These are phyloP conservation scores for Sebastes dallii DNA, from an alignment of 2,797 vertebrate species.

Conservation along the genomic window DNA sequence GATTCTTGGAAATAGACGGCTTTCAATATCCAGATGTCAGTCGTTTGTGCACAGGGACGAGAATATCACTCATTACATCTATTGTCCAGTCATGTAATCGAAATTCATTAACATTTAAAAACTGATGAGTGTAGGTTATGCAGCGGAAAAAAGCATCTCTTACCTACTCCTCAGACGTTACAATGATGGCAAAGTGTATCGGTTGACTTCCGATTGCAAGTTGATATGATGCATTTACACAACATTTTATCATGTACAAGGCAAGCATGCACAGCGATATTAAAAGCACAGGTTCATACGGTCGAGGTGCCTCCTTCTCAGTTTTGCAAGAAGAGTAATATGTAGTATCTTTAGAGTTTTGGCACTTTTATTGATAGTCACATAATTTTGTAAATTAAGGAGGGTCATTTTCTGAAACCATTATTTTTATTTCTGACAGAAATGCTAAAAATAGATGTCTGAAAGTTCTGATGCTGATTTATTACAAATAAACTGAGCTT, in stretches of 20 bases:
- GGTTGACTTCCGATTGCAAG: neutral
- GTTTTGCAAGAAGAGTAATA: neutral
- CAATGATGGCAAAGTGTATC: neutral
- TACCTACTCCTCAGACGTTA: neutral
- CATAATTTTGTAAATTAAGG: neutral
- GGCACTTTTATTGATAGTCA: neutral
- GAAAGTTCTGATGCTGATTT: neutral
- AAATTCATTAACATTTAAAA: constrained; percentile 71
- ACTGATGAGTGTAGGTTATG: constrained; percentile 31
- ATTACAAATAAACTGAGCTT: neutral
- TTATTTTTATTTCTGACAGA: neutral
- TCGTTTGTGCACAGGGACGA: constrained; percentile 26
- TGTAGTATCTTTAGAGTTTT: neutral
- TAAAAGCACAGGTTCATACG: neutral
- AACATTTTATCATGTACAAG: neutral
- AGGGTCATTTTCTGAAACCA: neutral
- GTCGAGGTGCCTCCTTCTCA: neutral
- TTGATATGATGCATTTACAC: neutral
- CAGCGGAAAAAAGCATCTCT: neutral
- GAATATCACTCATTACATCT: constrained; percentile 59
- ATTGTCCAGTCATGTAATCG: constrained; percentile 56
- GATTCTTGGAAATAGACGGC: constrained; percentile 44
- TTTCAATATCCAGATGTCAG: constrained; percentile 63
- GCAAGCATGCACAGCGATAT: neutral
- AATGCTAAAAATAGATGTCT: neutral